These are phyloP conservation scores for Hemibagrus guttatus DNA, from an alignment of 2,797 vertebrate species.

Conservation along the genomic window DNA sequence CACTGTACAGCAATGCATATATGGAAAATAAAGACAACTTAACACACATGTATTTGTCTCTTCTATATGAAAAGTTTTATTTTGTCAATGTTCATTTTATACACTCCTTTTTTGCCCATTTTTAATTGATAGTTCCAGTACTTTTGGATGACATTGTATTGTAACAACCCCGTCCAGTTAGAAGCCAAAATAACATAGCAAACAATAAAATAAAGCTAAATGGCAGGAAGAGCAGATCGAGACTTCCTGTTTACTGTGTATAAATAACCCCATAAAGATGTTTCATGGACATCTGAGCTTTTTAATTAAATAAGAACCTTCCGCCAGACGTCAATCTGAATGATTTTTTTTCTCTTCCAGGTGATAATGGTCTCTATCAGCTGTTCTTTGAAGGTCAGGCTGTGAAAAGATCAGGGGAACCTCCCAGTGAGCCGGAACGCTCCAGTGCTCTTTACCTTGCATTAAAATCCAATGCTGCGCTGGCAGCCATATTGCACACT, in stretches of 20 bases:
- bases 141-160: neutral
- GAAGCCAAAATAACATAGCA: neutral
- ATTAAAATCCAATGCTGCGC: neutral
- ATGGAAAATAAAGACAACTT: too few relatives aligned
- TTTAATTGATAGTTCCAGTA: neutral
- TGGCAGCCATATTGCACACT: conserved; percentile 2
- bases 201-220: too few relatives aligned
- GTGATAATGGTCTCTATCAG: conserved; percentile 26
- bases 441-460: conserved; percentile 23
- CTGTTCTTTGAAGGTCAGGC: conserved; percentile 45
- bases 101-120: neutral
- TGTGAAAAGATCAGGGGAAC: conserved; percentile 41
- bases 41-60: too few relatives aligned
- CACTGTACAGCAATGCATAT: too few relatives aligned
- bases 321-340: conserved; percentile 1
- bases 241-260: neutral
- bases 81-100: neutral
- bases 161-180: neutral
- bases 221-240: neutral
- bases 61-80: too few relatives aligned
- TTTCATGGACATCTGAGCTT: neutral
- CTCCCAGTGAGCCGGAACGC: conserved; percentile 28
- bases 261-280: neutral
- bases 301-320: neutral
- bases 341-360: conserved; percentile 13